Evolutionary conservation across 2,113 vertebrate species (phyloP), one percentile per base, ranked within the genome.

Genomic region (Aplodontia rufa): DNA sequence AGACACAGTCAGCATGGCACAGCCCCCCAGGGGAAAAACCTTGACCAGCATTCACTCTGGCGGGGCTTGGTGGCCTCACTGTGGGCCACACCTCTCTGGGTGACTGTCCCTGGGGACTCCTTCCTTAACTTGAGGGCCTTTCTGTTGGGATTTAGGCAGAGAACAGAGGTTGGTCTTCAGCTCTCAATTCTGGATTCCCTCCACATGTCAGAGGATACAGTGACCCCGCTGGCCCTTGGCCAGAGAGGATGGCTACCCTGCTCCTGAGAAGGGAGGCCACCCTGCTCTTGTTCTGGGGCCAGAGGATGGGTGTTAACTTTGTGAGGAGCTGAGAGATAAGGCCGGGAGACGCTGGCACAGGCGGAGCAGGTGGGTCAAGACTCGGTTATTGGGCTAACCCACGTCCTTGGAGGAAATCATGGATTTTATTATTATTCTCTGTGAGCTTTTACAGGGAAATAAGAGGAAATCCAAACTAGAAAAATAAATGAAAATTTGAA

Each of bases 261-360:
- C 32, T 35, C 26, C 26, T 45, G 58, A 22, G 79, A 40, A 82
- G n/a, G 8, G 7, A 37, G 8, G 45, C 72, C 5, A 3, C n/a
- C 22, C 6, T 1, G 0, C 40, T n/a, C 49, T 32, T 6, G 1
- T 37, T 32, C 35, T 32, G 40, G 45, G 32, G 26, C 19, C 35
- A 35, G 30, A 6, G 2, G 3, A 20, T 24, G 1, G 4, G 26
- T 26, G 1, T 19, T 13, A 79, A 8, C 55, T 24, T 17, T 2
- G 1, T 53, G 28, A 51, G 60, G 49, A 32, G 4, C 2, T 24
- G 24, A 60, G 42, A 32, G 2, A 4, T 24, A 24, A 60, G 16
- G 22, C 2, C 19, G 42, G 71, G 16, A 45, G 45, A 32, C 60
- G 37, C 53, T 51, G 2, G 0, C 8, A 35, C 20, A 37, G 4